Evolutionary conservation across 37 sponge, comb jelly and placozoan species (phyloP).

Genomic region (Spongilla lacustris): DNA sequence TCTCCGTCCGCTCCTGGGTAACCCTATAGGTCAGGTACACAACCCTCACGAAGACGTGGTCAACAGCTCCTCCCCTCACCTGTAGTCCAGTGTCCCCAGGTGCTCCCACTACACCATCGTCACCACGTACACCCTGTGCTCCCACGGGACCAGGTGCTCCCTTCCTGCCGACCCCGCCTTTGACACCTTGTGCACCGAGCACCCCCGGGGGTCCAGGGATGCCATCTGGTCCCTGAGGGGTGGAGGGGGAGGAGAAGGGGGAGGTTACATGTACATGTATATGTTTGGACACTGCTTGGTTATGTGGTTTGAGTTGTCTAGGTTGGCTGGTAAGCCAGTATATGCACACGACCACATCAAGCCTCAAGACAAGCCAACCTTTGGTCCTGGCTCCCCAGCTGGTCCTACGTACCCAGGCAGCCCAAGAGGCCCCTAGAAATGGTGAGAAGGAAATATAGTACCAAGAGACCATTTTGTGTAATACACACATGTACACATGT

Average conservation of each 20-base stretch:
- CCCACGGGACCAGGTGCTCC: conserved; percentile 61
- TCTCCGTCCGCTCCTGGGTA: conserved; percentile 39
- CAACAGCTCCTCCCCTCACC: conserved; percentile 17
- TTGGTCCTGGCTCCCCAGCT: conserved; percentile 47
- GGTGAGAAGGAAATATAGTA: neutral
- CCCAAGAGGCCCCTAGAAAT: conserved; percentile 5
- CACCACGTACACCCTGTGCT: conserved; percentile 50
- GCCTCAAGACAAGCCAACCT: conserved; percentile 11
- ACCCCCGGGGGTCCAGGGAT: conserved; percentile 29
- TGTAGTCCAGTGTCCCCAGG: conserved; percentile 57
- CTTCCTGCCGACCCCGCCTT: conserved; percentile 31
- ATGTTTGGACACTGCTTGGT: neutral
- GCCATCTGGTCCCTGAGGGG: conserved; percentile 16
- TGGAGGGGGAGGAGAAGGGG: neutral
- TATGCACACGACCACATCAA: neutral
- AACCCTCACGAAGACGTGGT: neutral
- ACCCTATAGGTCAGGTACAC: conserved; percentile 24
- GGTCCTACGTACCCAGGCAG: conserved; percentile 15
- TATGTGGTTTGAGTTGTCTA: neutral
- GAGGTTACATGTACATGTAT: neutral
- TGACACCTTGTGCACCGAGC: conserved; percentile 22
- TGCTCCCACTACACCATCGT: conserved; percentile 48
- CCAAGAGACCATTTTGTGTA: too few relatives aligned
- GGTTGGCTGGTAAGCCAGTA: neutral
- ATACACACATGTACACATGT: too few relatives aligned